Evolutionary conservation across 2,113 vertebrate species (phyloP).

Genomic region (Syngnathus typhle): DNA sequence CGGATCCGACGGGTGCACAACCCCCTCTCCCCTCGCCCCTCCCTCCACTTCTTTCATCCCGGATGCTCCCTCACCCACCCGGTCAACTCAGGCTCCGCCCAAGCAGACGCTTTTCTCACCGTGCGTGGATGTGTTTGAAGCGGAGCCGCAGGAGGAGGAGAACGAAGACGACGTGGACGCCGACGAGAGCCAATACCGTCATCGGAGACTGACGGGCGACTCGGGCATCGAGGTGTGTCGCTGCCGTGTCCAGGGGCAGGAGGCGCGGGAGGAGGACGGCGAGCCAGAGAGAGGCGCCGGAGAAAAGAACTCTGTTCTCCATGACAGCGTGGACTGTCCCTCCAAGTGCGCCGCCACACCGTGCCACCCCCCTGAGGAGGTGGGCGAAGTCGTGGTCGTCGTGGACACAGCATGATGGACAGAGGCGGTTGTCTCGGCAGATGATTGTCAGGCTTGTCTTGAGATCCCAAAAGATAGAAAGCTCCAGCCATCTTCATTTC

Average conservation of each 20-base stretch:
- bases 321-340: slow-evolving; percentile 67
- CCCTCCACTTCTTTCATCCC: slow-evolving; percentile 24
- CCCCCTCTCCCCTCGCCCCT: slow-evolving; percentile 11
- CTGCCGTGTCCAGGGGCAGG: slow-evolving; percentile 63
- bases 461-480: neutral
- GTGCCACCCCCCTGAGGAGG: slow-evolving; percentile 44
- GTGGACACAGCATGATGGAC: slow-evolving; percentile 59
- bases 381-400: slow-evolving; percentile 45
- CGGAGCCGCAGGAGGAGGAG: slow-evolving; percentile 35
- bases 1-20: neutral
- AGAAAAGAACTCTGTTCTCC: slow-evolving; percentile 28
- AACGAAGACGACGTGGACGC: slow-evolving; percentile 61
- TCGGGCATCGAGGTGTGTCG: slow-evolving; percentile 85
- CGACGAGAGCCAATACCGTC: slow-evolving; percentile 70
- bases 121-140: slow-evolving; percentile 68
- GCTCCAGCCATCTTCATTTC: neutral
- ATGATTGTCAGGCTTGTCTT: neutral
- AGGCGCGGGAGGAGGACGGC: slow-evolving; percentile 36
- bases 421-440: neutral
- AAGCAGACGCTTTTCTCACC: slow-evolving; percentile 76
- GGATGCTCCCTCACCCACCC: slow-evolving; percentile 37
- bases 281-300: slow-evolving; percentile 9
- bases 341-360: slow-evolving; percentile 40
- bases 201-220: slow-evolving; percentile 82
- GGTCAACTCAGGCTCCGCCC: slow-evolving; percentile 51